phyloP scores from a whole-genome alignment of 2,113 vertebrate species.

The Monopterus albus region DNA sequence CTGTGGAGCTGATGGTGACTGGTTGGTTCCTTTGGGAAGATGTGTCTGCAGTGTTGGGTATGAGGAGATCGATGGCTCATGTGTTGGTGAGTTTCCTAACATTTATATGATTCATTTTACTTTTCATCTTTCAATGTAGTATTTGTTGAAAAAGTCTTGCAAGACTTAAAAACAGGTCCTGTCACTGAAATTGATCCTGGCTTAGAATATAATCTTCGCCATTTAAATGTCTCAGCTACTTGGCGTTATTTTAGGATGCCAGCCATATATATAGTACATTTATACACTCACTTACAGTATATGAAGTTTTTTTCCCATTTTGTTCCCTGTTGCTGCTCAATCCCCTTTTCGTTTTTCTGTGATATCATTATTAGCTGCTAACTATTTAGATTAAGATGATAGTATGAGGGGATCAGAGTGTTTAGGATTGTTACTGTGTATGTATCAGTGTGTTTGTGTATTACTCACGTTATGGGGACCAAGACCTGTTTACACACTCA shows the following conservation, averaged over 20 bases:
- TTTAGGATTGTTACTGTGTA: slow-evolving; percentile 31
- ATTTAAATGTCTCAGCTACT: too few species aligned
- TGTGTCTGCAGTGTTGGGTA: slow-evolving; percentile 94
- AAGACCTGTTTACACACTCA: too few species aligned
- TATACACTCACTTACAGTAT: too few species aligned
- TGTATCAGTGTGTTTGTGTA: neutral
- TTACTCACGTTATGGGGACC: too few species aligned
- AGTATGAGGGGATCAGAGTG: slow-evolving; percentile 39
- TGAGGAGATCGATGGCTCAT: slow-evolving; percentile 91
- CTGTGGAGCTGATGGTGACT: slow-evolving; percentile 95
- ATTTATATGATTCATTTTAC: neutral
- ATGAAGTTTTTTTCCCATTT: neutral
- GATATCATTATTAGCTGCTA: slow-evolving; percentile 30
- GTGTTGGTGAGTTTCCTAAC: slow-evolving; percentile 85
- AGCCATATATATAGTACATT: too few species aligned
- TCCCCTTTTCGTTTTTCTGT: slow-evolving; percentile 5
- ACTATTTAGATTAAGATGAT: slow-evolving; percentile 38
- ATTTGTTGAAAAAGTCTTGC: neutral
- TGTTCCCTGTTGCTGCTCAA: neutral
- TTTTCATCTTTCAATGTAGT: neutral
- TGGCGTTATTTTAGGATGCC: too few species aligned
- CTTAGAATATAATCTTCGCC: neutral
- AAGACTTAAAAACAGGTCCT: neutral
- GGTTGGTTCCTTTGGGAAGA: slow-evolving; percentile 93
- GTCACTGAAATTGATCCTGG: too few species aligned